Evolutionary conservation across 2,113 vertebrate species (phyloP).

Genomic region (Dicerorhinus sumatrensis): DNA sequence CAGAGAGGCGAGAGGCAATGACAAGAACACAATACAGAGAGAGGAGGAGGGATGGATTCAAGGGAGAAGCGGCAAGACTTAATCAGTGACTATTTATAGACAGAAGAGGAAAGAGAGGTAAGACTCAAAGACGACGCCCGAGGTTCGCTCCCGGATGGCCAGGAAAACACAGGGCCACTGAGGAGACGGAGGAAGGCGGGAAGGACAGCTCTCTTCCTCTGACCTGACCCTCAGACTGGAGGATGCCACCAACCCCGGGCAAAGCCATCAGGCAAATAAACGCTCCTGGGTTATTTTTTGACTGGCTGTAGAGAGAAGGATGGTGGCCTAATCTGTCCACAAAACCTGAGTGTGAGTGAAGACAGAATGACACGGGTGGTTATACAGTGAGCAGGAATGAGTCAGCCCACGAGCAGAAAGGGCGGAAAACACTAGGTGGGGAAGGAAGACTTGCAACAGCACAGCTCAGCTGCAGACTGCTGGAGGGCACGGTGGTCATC

Average conservation of each 20-base stretch:
- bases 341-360: conserved; percentile 27
- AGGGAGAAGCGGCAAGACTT: conserved; percentile 50
- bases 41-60: conserved; percentile 38
- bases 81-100: conserved; percentile 69
- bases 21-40: conserved; percentile 58
- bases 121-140: conserved; percentile 43
- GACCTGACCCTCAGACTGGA: too few species aligned
- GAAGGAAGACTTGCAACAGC: neutral
- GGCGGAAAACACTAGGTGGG: neutral
- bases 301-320: neutral
- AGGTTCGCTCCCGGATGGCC: neutral
- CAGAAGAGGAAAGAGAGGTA: conserved; percentile 27
- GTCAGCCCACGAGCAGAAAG: neutral
- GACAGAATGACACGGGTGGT: neutral
- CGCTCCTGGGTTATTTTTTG: neutral
- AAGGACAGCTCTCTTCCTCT: neutral
- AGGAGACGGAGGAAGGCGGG: neutral
- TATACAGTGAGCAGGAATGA: neutral
- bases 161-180: neutral
- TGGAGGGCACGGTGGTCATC: neutral
- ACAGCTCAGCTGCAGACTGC: neutral
- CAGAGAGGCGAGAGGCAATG: conserved; percentile 13
- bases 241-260: neutral
- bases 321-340: neutral
- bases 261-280: neutral